Evolutionary conservation across 2,797 vertebrate species (phyloP).

Genomic region (Sebastes variabilis): DNA sequence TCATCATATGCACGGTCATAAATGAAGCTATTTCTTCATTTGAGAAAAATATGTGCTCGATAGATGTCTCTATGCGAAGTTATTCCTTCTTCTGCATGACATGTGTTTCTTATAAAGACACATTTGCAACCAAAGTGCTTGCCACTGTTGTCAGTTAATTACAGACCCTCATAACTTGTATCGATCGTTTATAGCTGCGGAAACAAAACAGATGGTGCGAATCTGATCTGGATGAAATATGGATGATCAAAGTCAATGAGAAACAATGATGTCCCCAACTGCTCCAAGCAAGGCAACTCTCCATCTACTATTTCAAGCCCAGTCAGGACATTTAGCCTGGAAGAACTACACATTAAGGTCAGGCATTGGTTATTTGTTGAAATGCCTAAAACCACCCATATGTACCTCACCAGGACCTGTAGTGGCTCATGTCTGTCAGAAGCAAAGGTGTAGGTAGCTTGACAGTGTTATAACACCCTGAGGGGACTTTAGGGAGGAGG

Average conservation of each 20-base stretch:
- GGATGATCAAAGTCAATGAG: conserved; percentile 23
- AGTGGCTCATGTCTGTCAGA: not conserved
- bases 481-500: not conserved
- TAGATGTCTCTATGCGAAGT: conserved; percentile 27
- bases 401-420: not conserved
- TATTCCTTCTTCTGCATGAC: conserved; percentile 17
- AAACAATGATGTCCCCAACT: conserved; percentile 1
- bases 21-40: conserved; percentile 31
- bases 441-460: not conserved
- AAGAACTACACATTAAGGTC: not conserved
- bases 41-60: conserved; percentile 23
- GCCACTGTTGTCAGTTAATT: conserved; percentile 28
- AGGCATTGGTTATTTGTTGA: not conserved
- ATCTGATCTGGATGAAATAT: conserved; percentile 5
- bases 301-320: not conserved
- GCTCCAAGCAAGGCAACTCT: not conserved
- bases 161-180: not conserved
- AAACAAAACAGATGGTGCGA: conserved; percentile 27
- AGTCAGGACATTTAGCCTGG: not conserved
- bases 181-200: not conserved
- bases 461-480: not conserved
- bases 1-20: conserved; percentile 59
- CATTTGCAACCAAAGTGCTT: conserved; percentile 24
- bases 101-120: conserved; percentile 39
- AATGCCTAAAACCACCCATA: not conserved